A percentile compares a stretch with the other conserved stretches of the same genome.
These are phyloP conservation scores for Fragum sueziense DNA, from an alignment of 2,888 invertebrate species.

Conservation along the genomic window DNA sequence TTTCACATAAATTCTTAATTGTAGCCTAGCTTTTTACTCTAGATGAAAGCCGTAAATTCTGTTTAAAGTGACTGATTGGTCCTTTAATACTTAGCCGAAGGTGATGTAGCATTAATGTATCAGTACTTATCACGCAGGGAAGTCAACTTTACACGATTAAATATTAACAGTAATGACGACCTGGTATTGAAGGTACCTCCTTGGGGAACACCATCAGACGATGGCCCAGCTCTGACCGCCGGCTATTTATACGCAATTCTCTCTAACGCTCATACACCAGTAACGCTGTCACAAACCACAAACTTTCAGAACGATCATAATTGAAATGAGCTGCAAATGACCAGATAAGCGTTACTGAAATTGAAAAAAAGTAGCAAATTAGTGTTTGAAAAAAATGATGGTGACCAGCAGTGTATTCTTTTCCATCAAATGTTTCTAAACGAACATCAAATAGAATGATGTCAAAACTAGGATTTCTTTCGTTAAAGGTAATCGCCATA, in stretches of 20 bases:
- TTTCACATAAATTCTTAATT: constrained; percentile 18
- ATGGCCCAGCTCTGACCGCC: not conserved
- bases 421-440: too few species aligned
- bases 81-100: not conserved
- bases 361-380: too few species aligned
- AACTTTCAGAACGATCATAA: too few species aligned
- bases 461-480: too few species aligned
- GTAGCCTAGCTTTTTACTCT: constrained; percentile 3
- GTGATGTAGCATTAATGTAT: constrained; percentile 9
- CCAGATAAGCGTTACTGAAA: too few species aligned
- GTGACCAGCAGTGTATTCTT: too few species aligned
- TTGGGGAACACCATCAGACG: constrained; percentile 8
- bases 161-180: constrained; percentile 12
- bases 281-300: too few species aligned
- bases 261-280: constrained; percentile 3
- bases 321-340: too few species aligned
- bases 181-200: constrained; percentile 3
- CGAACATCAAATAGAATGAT: too few species aligned
- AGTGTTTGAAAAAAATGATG: too few species aligned
- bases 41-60: constrained; percentile 19
- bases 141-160: constrained; percentile 16
- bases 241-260: constrained; percentile 8
- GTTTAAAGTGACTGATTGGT: constrained; percentile 4
- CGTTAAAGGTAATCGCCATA: too few species aligned
- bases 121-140: constrained; percentile 2